phyloP scores from a whole-genome alignment of 2,113 vertebrate species.

The Notothenia rossii region DNA sequence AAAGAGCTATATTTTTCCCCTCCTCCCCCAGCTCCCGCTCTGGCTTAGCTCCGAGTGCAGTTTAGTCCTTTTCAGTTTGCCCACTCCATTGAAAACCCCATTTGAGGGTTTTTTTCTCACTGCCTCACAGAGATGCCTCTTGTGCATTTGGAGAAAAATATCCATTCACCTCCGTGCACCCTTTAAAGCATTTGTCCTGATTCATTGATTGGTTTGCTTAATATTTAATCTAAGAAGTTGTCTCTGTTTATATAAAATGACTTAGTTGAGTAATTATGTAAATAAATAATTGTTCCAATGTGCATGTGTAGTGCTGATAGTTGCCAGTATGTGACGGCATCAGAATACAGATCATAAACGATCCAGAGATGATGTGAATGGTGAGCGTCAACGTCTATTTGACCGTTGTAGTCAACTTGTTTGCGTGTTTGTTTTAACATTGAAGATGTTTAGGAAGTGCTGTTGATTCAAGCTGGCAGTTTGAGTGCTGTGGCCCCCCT shows the following conservation, averaged over 20 bases:
- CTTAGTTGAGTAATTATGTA: not conserved
- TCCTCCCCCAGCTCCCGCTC: conserved; percentile 76
- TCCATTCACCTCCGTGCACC: conserved; percentile 15
- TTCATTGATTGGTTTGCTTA: not conserved
- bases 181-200: conserved; percentile 9
- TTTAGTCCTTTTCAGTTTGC: conserved; percentile 85
- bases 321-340: not conserved
- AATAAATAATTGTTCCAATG: not conserved
- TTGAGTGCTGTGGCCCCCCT: conserved; percentile 79
- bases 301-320: not conserved
- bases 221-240: not conserved
- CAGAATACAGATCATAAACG: not conserved
- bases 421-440: conserved; percentile 83
- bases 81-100: conserved; percentile 84
- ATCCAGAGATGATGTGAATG: not conserved
- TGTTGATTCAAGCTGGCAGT: conserved; percentile 81
- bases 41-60: conserved; percentile 78
- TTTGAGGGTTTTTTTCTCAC: conserved; percentile 70
- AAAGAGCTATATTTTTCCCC: conserved; percentile 83
- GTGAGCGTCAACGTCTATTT: conserved; percentile 9
- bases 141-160: conserved; percentile 52
- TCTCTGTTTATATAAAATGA: conserved; percentile 10
- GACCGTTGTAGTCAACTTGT: conserved; percentile 55
- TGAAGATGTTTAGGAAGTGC: conserved; percentile 79
- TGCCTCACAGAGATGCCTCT: conserved; percentile 59